Conservation (phyloP, 2,888 invertebrate species). For the Melangyna quadrimaculata region DNA sequence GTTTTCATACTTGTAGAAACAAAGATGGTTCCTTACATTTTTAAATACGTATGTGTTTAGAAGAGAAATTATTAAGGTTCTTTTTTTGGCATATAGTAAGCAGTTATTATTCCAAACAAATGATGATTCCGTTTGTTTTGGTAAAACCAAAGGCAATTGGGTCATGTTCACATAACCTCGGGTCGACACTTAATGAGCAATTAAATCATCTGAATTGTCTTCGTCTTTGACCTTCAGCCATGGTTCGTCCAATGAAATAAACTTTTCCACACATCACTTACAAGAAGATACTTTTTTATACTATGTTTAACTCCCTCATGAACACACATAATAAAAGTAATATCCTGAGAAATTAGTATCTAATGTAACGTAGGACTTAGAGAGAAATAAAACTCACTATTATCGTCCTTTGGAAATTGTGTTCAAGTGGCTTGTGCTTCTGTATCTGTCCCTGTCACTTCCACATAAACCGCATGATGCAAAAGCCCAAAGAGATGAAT, state of each 20-base stretch:
- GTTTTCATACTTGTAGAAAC: no score
- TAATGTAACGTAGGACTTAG: constrained; percentile 57
- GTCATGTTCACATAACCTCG: constrained; percentile 29
- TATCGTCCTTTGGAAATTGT: constrained; percentile 18
- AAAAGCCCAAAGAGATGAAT: constrained; percentile 69
- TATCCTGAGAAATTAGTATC: constrained; percentile 67
- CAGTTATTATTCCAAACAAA: not conserved
- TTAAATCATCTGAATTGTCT: constrained; percentile 41
- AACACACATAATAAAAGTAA: constrained; percentile 66
- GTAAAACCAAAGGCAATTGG: not conserved
- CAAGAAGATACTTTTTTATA: not conserved
- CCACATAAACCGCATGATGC: constrained; percentile 40
- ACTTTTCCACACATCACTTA: constrained; percentile 6
- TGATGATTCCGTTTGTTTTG: not conserved
- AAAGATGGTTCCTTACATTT: no score
- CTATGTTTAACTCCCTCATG: constrained; percentile 21
- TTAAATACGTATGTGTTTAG: no score
- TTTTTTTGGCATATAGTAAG: not conserved
- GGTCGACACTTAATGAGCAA: constrained; percentile 19
- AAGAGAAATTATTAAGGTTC: no score
- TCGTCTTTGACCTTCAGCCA: constrained; percentile 51
- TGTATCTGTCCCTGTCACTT: not conserved
- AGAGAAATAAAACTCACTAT: constrained; percentile 54
- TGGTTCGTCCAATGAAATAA: constrained; percentile 30
- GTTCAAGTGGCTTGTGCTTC: constrained; percentile 47